Evolutionary conservation across 1,140 invertebrate genomes (phyloP), one percentile per base, ranked within the genome.

Genomic region (Anastatus disparis): DNA sequence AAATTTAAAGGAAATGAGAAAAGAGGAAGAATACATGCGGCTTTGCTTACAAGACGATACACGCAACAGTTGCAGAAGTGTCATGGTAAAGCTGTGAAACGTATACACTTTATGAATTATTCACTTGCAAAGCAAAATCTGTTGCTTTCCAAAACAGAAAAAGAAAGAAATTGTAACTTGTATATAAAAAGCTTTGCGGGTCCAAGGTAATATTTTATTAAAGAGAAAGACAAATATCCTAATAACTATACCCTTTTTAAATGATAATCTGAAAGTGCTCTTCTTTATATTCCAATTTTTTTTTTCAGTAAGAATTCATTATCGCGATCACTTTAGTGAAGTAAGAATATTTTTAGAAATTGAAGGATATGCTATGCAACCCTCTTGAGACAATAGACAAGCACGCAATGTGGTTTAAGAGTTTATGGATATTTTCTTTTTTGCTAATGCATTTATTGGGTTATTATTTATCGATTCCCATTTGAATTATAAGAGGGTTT

Each of bases 101-200:
- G n/a, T n/a, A n/a, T n/a, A n/a, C 27, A 26, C 26, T 13, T 12
- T 26, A 70, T 70, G 68, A 70, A 70, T 70, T 53, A 70, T 70
- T 70, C 68, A 70, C 35, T 4, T 27, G 40, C n/a, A n/a, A n/a
- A n/a, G n/a, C n/a, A n/a, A n/a, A 64, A 70, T 63, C 58, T 63
- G 68, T 70, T 70, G 68, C 68, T 56, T 24, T 24, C 9, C 3
- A 8, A n/a, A n/a, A n/a, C n/a, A n/a, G n/a, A n/a, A n/a, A 12
- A 13, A 27, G 8, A 4, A 31, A 15, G 24, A 17, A n/a, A 55
- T 27, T 62, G 29, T 48, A 62, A 46, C 10, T 13, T n/a, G 42
- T 2, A 13, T 48, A 44, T 26, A 17, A 13, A 13, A 59, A 15
- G 2, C 1, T 40, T n/a, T n/a, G n/a, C n/a, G n/a, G n/a, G n/a